phyloP scores from a whole-genome alignment of 2,797 vertebrate genomes.

The Pseudomugil tenellus region DNA sequence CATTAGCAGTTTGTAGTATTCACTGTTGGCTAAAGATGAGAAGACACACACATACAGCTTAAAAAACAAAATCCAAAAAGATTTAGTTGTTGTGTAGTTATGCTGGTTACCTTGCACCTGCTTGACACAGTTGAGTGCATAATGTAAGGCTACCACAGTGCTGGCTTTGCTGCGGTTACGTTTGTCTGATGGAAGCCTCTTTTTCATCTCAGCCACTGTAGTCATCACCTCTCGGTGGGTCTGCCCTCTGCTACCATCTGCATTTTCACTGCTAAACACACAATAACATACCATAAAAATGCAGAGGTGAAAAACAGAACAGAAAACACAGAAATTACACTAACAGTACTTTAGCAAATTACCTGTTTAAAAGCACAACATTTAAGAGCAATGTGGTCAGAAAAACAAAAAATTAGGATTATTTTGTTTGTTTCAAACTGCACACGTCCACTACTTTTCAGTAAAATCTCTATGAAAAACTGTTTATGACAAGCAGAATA shows the following conservation, averaged over 20 bases:
- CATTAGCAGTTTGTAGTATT: slow-evolving; percentile 89
- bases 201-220: slow-evolving; percentile 92
- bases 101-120: slow-evolving; percentile 86
- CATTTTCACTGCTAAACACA: slow-evolving; percentile 81
- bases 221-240: slow-evolving; percentile 87
- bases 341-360: not conserved
- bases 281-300: not conserved
- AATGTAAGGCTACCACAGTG: slow-evolving; percentile 89
- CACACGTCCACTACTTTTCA: not conserved
- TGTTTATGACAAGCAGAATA: not conserved
- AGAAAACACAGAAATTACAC: not conserved
- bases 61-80: not conserved
- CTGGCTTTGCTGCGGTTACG: slow-evolving; percentile 87
- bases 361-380: not conserved
- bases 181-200: slow-evolving; percentile 90
- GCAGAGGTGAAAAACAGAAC: not conserved
- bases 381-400: not conserved
- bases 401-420: not conserved
- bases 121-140: slow-evolving; percentile 91
- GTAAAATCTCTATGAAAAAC: not conserved
- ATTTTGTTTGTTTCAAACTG: not conserved
- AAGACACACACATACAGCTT: slow-evolving; percentile 17
- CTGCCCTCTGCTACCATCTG: slow-evolving; percentile 79
- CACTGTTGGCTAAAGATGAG: slow-evolving; percentile 83
- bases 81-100: not conserved